Base-by-base conservation (phyloP, 1,140 invertebrate genomes). In the Lasioglossum baleicum region DNA sequence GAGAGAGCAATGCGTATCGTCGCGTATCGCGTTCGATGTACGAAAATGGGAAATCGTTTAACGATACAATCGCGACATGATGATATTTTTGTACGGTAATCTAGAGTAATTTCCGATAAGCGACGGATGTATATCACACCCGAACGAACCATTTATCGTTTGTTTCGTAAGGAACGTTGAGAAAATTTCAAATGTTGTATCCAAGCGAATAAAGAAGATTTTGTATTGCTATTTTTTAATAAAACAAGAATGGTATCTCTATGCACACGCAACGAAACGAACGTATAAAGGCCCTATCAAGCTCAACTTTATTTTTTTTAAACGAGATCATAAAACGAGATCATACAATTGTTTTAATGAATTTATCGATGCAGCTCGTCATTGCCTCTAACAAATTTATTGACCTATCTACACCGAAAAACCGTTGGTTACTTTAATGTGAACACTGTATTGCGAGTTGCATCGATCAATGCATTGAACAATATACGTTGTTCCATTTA, bases 141-240 rank as follows among this genome's bases (percentile, higher is more conserved):
- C 79, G 75, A 82, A 88, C 83, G 65, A 84, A 53, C 17, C 17
- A 53, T 69, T 86, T 82, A 83, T 86, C 82, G 90, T 88, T 85
- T 70, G 88, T 90, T 86, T 74, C 75, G 83, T 84, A 77, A 84
- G 83, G 81, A 84, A 75, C 56, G 75, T 70, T 77, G 67, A 85
- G 83, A 11, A 71, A 86, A 82, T 76, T 84, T 51, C 78, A 86
- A 86, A 87, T 77, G 84, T 88, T 90, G 84, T 87, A 90, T 88
- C 85, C 66, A 85, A 89, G 83, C 86, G 82, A 89, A 88, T 87
- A 79, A 87, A 85, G 68, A 86, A 83, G 64, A 90, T 91, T 90
- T 91, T 91, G 86, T 91, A 89, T 91, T 90, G 85, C 74, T 89
- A 90, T 83, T 90, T 90, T 88, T 91, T 90, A 90, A 90, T 91